A percentile compares a stretch with the other conserved stretches of the same genome.
phyloP scores from a whole-genome alignment of 2,797 vertebrate species.

The Sandelia bainsii region DNA sequence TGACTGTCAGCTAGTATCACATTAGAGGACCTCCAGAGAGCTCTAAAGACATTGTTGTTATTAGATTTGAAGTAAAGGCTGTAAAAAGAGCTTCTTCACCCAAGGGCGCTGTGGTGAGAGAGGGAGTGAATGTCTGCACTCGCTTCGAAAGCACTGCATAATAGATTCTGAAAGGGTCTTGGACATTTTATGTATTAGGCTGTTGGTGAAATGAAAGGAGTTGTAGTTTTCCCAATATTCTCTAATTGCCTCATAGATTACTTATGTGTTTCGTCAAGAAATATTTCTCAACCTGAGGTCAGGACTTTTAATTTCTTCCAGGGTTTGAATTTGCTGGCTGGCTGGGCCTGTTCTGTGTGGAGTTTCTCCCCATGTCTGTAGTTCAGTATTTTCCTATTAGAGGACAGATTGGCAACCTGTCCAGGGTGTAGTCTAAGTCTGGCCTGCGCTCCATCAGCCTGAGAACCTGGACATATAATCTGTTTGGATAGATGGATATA shows the following conservation, averaged over 20 bases:
- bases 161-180: constrained; percentile 42
- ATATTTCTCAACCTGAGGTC: constrained; percentile 25
- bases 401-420: neutral
- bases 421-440: neutral
- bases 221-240: constrained; percentile 27
- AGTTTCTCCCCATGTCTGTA: neutral
- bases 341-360: neutral
- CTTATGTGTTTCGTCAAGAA: constrained; percentile 24
- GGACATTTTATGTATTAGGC: constrained; percentile 37
- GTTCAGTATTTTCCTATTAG: neutral
- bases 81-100: constrained; percentile 41
- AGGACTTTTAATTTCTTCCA: neutral
- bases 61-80: constrained; percentile 52
- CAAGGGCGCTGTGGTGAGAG: constrained; percentile 37
- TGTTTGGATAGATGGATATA: constrained; percentile 6
- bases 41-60: constrained; percentile 58
- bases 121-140: constrained; percentile 25
- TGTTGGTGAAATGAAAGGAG: constrained; percentile 28
- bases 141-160: constrained; percentile 44
- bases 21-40: constrained; percentile 44
- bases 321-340: constrained; percentile 2
- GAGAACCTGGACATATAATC: neutral
- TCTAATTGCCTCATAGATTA: constrained; percentile 4
- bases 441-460: neutral
- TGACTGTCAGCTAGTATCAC: constrained; percentile 54